Evolutionary conservation across 2,888 invertebrate genomes (phyloP).

Genomic region (Plagiodera versicolora): DNA sequence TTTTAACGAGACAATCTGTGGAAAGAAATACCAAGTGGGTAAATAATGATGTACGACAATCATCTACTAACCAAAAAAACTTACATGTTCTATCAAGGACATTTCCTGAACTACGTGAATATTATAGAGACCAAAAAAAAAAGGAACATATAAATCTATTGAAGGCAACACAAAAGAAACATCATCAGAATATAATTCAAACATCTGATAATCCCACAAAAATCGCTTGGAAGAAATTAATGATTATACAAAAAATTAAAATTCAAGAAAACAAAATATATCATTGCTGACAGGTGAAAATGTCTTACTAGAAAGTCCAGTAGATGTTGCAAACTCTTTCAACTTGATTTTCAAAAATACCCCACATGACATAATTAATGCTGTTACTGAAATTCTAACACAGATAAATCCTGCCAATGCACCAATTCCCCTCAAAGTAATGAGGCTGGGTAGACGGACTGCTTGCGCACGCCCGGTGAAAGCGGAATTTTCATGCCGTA

Average conservation of each 20-base stretch:
- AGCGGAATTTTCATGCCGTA: background rate
- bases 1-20: too few species aligned
- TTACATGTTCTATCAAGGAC: too few species aligned
- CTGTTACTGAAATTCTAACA: background rate
- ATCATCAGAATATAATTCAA: too few species aligned
- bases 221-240: background rate
- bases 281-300: background rate
- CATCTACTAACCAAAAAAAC: too few species aligned
- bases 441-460: background rate
- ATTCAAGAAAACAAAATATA: background rate
- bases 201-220: too few species aligned
- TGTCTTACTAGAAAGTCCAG: background rate
- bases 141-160: too few species aligned
- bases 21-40: too few species aligned
- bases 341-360: background rate
- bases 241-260: background rate
- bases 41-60: too few species aligned
- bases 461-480: background rate
- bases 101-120: too few species aligned
- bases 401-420: background rate
- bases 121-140: too few species aligned
- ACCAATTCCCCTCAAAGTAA: background rate
- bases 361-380: background rate
- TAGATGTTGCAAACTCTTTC: constrained; percentile 1
- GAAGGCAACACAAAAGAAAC: too few species aligned